Evolutionary conservation across 2,797 vertebrate species (phyloP), one percentile per base, ranked within the genome.

Genomic region (Hozukius guyotensis): DNA sequence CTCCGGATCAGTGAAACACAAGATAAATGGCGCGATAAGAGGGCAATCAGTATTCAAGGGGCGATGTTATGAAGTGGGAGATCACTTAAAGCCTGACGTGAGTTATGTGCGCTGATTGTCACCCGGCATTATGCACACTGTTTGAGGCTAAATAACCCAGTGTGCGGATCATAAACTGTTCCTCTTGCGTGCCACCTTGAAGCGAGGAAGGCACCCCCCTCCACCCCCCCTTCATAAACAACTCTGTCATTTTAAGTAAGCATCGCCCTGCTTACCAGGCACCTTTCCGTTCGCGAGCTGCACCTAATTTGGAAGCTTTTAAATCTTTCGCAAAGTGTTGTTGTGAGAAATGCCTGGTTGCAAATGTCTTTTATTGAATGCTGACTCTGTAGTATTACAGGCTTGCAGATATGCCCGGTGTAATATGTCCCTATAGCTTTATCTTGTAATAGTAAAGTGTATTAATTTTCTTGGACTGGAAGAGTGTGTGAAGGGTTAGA

Each of bases 321-420:
- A 96, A 96, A 96, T 96, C 96, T 96, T 94, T 94, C 72, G 81
- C 94, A 91, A 56, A 94, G 91, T 94, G 94, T 94, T 95, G 95
- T 96, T 93, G 92, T 91, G 94, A 96, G 95, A 96, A 96, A 94
- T 93, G 95, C 95, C 95, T 92, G 95, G 94, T 96, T 96, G 96
- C 96, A 96, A 96, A 96, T 95, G 95, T 96, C 95, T 96, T 96
- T 96, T 95, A 96, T 96, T 96, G 95, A 96, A 96, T 95, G 96
- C 96, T 96, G 96, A 96, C 95, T 96, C 95, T 91, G 95, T 96
- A 85, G 93, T 96, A 96, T 96, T 96, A 96, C 93, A 93, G 94
- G 91, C 95, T 95, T 95, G 95, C 94, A 96, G 95, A 96, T 96
- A 95, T 94, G 95, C 93, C 94, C 61, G 91, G 83, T 96, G 95